phyloP scores from a whole-genome alignment of 2,113 vertebrate genomes.

The Caranx melampygus region DNA sequence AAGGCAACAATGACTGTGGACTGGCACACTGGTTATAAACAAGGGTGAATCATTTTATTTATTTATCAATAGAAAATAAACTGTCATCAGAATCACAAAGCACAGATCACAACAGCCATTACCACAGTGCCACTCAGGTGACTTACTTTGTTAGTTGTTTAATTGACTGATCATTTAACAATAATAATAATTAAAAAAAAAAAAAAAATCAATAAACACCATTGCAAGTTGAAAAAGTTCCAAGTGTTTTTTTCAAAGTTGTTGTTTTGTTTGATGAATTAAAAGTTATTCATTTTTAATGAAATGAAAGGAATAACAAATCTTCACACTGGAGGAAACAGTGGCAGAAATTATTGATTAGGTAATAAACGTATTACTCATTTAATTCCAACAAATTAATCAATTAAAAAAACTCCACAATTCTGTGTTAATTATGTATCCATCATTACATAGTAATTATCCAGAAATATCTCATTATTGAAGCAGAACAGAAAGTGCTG shows the following conservation, averaged over 20 bases:
- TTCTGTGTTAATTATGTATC: background rate
- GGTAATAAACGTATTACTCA: background rate
- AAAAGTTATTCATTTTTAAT: background rate
- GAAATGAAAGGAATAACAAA: background rate
- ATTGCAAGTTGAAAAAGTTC: background rate
- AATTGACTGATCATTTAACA: slow-evolving; percentile 7
- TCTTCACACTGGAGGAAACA: background rate
- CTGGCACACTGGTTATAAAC: background rate
- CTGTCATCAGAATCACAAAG: background rate
- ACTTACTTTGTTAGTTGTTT: background rate
- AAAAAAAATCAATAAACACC: background rate
- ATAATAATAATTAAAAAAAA: background rate
- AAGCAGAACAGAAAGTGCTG: slow-evolving; percentile 1
- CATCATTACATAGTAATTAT: background rate
- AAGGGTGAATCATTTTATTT: slow-evolving; percentile 35
- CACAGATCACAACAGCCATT: background rate
- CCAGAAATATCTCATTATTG: background rate
- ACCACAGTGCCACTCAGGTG: background rate
- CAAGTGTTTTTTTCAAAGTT: background rate
- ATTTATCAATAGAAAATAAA: slow-evolving; percentile 25
- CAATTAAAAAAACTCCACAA: background rate
- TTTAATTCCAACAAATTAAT: slow-evolving; percentile 13
- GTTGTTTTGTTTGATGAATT: background rate
- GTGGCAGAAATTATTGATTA: background rate
- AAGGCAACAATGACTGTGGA: background rate